Conservation (phyloP, 1,140 invertebrate species). For the Agrypnia vestita region DNA sequence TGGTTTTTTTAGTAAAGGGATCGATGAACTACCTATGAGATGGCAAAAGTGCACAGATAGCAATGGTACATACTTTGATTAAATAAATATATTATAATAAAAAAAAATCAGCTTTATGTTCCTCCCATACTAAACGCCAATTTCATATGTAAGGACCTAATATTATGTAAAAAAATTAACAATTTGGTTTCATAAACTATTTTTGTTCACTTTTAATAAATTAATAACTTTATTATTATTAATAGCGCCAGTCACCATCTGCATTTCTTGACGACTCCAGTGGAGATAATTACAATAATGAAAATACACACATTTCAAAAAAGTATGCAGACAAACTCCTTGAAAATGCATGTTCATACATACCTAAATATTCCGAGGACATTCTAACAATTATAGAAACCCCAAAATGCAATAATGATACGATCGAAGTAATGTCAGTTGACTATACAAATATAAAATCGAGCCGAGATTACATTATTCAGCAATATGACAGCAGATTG, state of each 20-base stretch:
- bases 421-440: slow-evolving; percentile 43
- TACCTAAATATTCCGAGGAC: slow-evolving; percentile 36
- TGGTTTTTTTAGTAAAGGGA: no score
- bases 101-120: no score
- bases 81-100: no score
- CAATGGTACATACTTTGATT: no score
- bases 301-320: slow-evolving; percentile 23
- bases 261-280: neutral
- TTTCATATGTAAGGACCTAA: no score
- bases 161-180: no score
- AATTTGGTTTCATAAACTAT: no score
- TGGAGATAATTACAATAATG: slow-evolving; percentile 7
- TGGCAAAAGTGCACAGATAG: no score
- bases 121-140: no score
- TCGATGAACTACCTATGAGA: no score
- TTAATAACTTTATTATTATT: neutral
- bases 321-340: slow-evolving; percentile 32
- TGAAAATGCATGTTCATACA: slow-evolving; percentile 42
- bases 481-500: slow-evolving; percentile 39
- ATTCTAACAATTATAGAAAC: slow-evolving; percentile 14
- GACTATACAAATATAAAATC: slow-evolving; percentile 36
- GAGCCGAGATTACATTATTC: neutral
- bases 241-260: neutral
- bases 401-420: slow-evolving; percentile 32
- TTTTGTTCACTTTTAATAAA: no score